Evolutionary conservation across 1,140 invertebrate species (phyloP).

Genomic region (Batillaria attramentaria): DNA sequence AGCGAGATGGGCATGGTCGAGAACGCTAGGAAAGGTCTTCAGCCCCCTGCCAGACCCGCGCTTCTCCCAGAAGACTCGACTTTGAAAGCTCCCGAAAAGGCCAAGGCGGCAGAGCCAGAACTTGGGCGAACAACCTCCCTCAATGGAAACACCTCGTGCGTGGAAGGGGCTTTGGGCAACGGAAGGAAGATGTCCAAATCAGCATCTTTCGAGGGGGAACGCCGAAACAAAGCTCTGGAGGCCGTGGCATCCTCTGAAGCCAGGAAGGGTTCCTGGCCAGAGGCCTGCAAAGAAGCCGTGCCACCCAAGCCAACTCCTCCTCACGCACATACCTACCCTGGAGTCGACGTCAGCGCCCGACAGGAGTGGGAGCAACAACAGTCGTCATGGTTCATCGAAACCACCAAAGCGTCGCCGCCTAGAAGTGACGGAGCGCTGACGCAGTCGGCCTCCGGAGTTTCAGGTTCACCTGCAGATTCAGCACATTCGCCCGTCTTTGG

Average conservation of each 20-base stretch:
- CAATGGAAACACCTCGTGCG: neutral
- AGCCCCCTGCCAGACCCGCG: no score
- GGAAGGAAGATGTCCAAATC: neutral
- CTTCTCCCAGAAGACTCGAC: no score
- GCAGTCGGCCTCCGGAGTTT: neutral
- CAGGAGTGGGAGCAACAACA: conserved; percentile 12
- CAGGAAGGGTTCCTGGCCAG: conserved; percentile 1
- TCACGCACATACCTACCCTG: neutral
- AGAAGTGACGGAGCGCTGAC: no score
- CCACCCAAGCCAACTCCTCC: neutral
- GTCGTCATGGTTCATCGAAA: neutral
- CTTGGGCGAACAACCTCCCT: neutral
- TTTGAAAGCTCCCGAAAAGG: no score
- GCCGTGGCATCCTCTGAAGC: neutral
- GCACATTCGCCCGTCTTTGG: no score
- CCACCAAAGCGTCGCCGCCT: neutral
- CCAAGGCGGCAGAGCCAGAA: neutral
- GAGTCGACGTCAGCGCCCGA: neutral
- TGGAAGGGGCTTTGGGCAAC: neutral
- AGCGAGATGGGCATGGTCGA: neutral
- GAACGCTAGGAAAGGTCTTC: no score
- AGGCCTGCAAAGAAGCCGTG: neutral
- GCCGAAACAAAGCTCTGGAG: neutral
- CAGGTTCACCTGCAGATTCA: no score
- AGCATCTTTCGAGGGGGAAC: neutral